phyloP scores from a whole-genome alignment of 2,888 invertebrate genomes.

The Trachelus troglodyta region DNA sequence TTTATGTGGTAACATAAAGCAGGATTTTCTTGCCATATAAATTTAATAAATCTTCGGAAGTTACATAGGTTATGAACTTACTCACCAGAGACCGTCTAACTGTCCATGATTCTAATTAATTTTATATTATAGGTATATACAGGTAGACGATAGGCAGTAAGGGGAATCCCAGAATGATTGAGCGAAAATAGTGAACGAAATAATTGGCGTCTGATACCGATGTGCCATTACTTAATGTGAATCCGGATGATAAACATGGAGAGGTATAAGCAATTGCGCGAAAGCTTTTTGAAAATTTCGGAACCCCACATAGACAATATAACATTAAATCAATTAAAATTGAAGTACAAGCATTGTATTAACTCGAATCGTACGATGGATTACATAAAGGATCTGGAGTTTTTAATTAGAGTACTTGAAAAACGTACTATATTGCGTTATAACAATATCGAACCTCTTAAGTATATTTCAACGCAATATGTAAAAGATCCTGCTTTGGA shows the following conservation, averaged over 20 bases:
- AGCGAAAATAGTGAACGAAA: no score
- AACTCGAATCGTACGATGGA: conserved; percentile 26
- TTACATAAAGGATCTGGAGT: conserved; percentile 38
- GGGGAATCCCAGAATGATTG: no score
- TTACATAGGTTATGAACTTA: no score
- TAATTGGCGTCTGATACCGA: no score
- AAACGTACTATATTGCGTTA: conserved; percentile 43
- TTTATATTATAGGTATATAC: no score
- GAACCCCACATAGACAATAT: background rate
- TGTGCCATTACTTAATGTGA: background rate
- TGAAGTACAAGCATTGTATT: background rate
- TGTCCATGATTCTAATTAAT: no score
- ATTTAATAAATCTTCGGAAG: no score
- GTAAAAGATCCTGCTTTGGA: conserved; percentile 30
- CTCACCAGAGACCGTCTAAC: no score
- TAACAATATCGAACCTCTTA: conserved; percentile 40
- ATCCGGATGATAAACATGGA: conserved; percentile 8
- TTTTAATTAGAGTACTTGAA: conserved; percentile 47
- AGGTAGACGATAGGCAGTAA: no score
- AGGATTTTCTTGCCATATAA: no score
- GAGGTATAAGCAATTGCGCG: conserved; percentile 8
- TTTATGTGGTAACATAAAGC: no score
- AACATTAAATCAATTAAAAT: conserved; percentile 8
- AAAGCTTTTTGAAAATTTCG: conserved; percentile 8
- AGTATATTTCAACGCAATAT: conserved; percentile 38